These are phyloP conservation scores for Tyrannus savana DNA, from an alignment of 2,113 vertebrate species.

Conservation along the genomic window DNA sequence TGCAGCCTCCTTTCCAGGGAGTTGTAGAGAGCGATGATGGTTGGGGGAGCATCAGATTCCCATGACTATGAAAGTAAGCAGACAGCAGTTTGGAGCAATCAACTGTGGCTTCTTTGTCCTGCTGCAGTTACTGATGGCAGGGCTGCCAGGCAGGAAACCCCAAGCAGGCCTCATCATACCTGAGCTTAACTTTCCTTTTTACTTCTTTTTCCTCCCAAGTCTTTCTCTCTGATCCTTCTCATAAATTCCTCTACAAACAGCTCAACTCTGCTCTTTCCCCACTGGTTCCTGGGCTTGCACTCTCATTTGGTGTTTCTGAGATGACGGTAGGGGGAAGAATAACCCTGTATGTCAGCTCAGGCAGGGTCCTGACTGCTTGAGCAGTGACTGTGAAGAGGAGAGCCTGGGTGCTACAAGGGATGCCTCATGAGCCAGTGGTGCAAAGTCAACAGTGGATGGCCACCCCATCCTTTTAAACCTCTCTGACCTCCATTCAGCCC, in stretches of 20 bases:
- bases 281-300: not conserved
- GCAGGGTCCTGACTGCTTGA: not conserved
- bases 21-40: not conserved
- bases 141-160: not conserved
- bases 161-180: not conserved
- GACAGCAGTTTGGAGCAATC: not conserved
- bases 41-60: not conserved
- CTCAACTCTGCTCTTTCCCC: not conserved
- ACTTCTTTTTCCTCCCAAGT: not conserved
- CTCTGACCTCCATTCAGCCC: not conserved
- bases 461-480: not conserved
- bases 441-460: not conserved
- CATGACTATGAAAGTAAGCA: not conserved
- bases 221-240: not conserved
- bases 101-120: not conserved
- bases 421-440: not conserved
- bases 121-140: not conserved
- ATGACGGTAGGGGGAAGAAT: not conserved
- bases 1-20: not conserved
- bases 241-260: not conserved
- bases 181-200: not conserved
- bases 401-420: not conserved
- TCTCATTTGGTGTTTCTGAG: not conserved
- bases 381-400: not conserved
- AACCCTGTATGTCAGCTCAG: not conserved